Evolutionary conservation across 2,113 vertebrate species (phyloP), one percentile per base, ranked within the genome.

Genomic region (Hystrix brachyura): DNA sequence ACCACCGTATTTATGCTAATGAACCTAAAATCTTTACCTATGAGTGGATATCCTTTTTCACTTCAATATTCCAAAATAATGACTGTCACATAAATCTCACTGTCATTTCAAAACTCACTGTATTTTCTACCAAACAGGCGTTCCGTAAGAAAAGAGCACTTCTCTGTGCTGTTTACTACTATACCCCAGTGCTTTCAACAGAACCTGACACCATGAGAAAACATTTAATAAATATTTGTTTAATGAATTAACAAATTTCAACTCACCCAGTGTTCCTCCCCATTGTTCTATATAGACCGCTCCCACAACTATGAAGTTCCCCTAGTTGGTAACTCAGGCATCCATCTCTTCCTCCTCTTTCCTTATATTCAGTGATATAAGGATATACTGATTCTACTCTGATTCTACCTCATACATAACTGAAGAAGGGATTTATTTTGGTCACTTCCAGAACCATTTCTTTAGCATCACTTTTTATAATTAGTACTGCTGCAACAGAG

Each of bases 161-260:
- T 72, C 12, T 64, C 13, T 82, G 0, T 67, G 27, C 8, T 78
- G 67, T 90, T 81, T 84, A 51, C 43, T 74, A 87, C 10, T 80
- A 87, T n/a, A 60, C 1, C 10, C 17, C 19, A 72, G 15, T 53
- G 46, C 34, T 65, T 83, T 6, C 48, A 89, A 78, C 8, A 91
- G 5, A 94, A 51, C 1, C 80, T 79, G 21, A 86, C 12, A 48
- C 25, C 23, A 74, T 0, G 6, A 3, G 51, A 21, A 17, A 23
- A 8, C 53, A 1, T 38, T 83, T 46, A 87, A 80, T 76, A 81
- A 85, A 15, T 46, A 83, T 10, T 1, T 95, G 55, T 72, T 94
- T 23, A 72, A 38, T 27, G 27, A 92, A 82, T n/a, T 85, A 95
- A 96, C 48, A 92, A 60, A 90, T 85, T 29, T 90, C 17, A 95